A percentile compares a stretch with the other conserved stretches of the same genome.
These are phyloP conservation scores for Sarcophaga variegata DNA, from an alignment of 2,888 invertebrate genomes.

Conservation along the genomic window DNA sequence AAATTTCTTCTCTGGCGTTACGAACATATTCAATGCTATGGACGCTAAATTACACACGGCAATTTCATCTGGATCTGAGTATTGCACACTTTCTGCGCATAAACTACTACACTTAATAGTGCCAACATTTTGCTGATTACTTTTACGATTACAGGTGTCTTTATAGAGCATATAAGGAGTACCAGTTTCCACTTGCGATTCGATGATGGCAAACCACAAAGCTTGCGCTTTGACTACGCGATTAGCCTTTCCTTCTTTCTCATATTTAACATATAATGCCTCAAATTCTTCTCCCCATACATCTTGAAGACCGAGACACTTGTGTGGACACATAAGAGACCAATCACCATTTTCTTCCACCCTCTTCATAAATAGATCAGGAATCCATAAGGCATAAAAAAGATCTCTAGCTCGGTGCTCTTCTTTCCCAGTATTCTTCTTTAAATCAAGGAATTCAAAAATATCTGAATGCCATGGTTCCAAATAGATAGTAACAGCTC, in stretches of 20 bases:
- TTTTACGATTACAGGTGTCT: conserved; percentile 97
- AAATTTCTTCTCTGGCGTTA: conserved; percentile 88
- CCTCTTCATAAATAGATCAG: conserved; percentile 98
- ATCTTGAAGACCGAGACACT: conserved; percentile 94
- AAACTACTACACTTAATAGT: conserved; percentile 99
- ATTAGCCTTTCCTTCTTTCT: conserved; percentile 88
- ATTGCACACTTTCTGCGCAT: conserved; percentile 99
- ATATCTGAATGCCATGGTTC: conserved; percentile 99
- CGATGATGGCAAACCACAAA: conserved; percentile 96
- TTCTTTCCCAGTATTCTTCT: conserved; percentile 97
- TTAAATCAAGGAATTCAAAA: conserved; percentile 96
- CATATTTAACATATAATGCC: conserved; percentile 92
- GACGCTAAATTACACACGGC: conserved; percentile 99
- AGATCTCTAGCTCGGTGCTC: conserved; percentile 96
- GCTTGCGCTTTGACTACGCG: conserved; percentile 91
- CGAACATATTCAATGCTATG: conserved; percentile 97
- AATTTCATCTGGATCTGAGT: conserved; percentile 94
- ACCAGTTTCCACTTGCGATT: conserved; percentile 98
- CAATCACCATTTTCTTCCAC: conserved; percentile 92
- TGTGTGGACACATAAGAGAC: conserved; percentile 98
- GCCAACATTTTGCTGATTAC: conserved; percentile 98
- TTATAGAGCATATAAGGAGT: conserved; percentile 98
- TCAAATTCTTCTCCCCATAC: conserved; percentile 98
- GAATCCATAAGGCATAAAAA: conserved; percentile 98
- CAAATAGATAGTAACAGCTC: conserved; percentile 98